A percentile compares a stretch with the other conserved stretches of the same genome.
Evolutionary conservation across 2,797 vertebrate genomes (phyloP).

Genomic region (Amniataba percoides): DNA sequence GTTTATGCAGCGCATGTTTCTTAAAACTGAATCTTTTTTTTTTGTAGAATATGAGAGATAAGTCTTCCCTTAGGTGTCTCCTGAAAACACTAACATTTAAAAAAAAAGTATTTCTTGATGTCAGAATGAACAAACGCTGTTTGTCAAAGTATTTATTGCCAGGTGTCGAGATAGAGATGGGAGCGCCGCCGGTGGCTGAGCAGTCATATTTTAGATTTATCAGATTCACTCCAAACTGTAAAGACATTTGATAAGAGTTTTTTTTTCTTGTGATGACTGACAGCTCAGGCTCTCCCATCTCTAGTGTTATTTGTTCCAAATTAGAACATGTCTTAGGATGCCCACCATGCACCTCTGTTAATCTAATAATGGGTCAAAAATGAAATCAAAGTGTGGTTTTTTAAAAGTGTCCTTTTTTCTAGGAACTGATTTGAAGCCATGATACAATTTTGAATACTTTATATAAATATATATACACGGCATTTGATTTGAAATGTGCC

Average conservation of each 20-base stretch:
- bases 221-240: constrained; percentile 10
- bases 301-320: constrained; percentile 75
- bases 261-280: constrained; percentile 16
- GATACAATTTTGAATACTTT: constrained; percentile 86
- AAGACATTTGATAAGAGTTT: constrained; percentile 14
- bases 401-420: constrained; percentile 89
- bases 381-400: constrained; percentile 78
- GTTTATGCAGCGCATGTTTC: constrained; percentile 70
- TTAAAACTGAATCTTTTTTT: constrained; percentile 37
- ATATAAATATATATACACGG: constrained; percentile 71
- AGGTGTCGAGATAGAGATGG: constrained; percentile 64
- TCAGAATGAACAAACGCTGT: constrained; percentile 75
- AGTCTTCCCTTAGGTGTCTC: constrained; percentile 77
- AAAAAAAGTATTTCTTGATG: constrained; percentile 72
- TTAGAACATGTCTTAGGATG: constrained; percentile 71
- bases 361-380: constrained; percentile 61
- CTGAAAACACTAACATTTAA: constrained; percentile 58
- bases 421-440: constrained; percentile 86
- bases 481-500: constrained; percentile 85
- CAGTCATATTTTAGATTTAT: constrained; percentile 22
- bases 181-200: constrained; percentile 44
- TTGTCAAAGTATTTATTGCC: constrained; percentile 77
- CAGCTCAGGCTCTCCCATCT: constrained; percentile 60
- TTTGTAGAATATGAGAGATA: constrained; percentile 62
- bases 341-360: constrained; percentile 42